Evolutionary conservation across 2,888 invertebrate species (phyloP), one percentile per base, ranked within the genome.

Genomic region (Lottia scabra): DNA sequence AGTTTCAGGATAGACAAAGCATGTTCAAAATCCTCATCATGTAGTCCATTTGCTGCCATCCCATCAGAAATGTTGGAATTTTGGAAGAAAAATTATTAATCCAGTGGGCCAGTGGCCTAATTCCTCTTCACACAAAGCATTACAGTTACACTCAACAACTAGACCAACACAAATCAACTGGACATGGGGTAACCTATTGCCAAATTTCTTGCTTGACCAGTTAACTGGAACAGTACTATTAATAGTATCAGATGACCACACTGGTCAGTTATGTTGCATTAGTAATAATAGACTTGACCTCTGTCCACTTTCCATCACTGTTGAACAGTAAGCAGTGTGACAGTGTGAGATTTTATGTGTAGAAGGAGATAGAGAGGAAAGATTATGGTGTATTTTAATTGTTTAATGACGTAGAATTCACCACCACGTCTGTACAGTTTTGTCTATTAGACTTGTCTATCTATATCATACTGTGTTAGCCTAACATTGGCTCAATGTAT

Each of bases 11-110:
- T 70, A 27, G 70, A 70, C 38, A 70, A 43, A 23, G 79, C 79
- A 71, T 79, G 77, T 56, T 79, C 79, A 71, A 77, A 76, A 67
- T 79, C 77, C 44, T 76, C 77, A 75, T 77, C 77, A 19, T 70
- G 70, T 27, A 70, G 63, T 56, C 56, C 56, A 56, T 56, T 56
- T 19, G 19, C 56, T 45, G 70, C 70, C 70, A 70, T 70, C 48
- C 70, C 70, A 66, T 66, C 23, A 56, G 56, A 23, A 56, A 56
- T 23, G 23, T 56, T 56, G 19, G 56, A 56, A 56, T 56, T 56
- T 56, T 8, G 13, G 10, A 8, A 23, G 23, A 19, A 56, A 56
- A 56, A 23, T 8, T 16, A 23, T 10, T 23, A 56, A 23, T 56
- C 23, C 56, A 19, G 23, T 56, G 56, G 56, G 56, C 56, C 56